phyloP scores from a whole-genome alignment of 2,113 vertebrate genomes.

The Pithys albifrons region DNA sequence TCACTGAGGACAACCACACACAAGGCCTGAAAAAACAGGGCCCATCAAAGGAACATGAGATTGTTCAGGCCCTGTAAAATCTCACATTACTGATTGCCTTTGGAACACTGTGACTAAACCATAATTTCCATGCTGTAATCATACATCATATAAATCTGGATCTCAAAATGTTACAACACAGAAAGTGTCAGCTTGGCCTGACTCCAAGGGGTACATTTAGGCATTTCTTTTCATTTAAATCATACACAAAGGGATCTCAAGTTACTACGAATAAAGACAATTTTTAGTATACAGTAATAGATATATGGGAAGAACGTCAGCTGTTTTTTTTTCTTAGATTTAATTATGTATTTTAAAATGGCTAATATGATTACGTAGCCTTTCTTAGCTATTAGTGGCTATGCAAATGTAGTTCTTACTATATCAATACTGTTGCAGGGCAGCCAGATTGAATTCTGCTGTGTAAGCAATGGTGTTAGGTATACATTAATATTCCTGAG shows the following conservation, averaged over 20 bases:
- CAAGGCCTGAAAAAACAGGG: neutral
- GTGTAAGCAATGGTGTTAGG: neutral
- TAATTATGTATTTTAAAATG: neutral
- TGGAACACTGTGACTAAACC: neutral
- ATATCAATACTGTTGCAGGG: neutral
- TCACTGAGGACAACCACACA: neutral
- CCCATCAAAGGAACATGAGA: neutral
- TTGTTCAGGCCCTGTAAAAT: neutral
- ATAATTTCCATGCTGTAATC: neutral
- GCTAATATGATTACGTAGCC: neutral
- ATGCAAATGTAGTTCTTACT: neutral
- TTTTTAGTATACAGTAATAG: neutral
- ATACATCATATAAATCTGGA: neutral
- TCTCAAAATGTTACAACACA: neutral
- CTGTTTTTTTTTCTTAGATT: neutral
- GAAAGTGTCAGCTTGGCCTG: neutral
- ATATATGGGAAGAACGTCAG: neutral
- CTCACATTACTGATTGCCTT: neutral
- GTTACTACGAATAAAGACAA: neutral
- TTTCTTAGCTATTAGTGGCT: neutral
- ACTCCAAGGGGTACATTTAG: conserved; percentile 13
- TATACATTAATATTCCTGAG: neutral
- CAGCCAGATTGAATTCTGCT: neutral
- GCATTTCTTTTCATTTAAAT: conserved; percentile 35
- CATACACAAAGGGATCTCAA: neutral